Base-by-base conservation (phyloP, 2,113 vertebrate genomes). In the Suricata suricatta region DNA sequence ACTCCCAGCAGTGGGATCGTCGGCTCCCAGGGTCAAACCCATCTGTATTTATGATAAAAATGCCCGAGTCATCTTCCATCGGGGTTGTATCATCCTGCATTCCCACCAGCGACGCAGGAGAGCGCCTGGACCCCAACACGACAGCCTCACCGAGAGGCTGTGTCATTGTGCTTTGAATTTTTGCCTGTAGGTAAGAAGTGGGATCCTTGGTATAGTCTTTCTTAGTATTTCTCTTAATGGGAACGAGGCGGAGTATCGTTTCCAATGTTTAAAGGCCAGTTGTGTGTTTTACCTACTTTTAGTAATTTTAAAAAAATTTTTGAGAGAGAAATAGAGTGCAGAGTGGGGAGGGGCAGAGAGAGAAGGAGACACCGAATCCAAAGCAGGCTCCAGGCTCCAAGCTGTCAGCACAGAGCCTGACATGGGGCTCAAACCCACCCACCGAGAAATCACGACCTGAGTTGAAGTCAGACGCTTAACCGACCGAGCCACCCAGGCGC, bases 121-220 rank as follows among this genome's bases (percentile, higher is more conserved):
- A 35, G 41, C 0, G 33, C 52, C 88, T 12, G 1, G 57, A 83
- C 80, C 93, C 35, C 71, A 69, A 38, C 35, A 38, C 5, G 10
- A 6, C 29, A 41, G n/a, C 60, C 71, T 44, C 57, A 11, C 84
- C 25, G 0, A 3, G 29, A 47, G 88, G 50, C 38, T 64, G 76
- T 33, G 95, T 23, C 23, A 66, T 72, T 91, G 29, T 10, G 17
- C 13, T 27, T 54, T 82, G 96, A 83, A 74, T 11, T 29, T 35
- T 10, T 93, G 96, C 97, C 96, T 91, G 93, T 91, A 82, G 85
- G 69, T 33, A 84, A 88, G 82, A 93, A 60, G 80, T 29, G 47
- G 35, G 23, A 50, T 83, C 50, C n/a, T 47, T 44, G 88, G 52
- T 77, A 17, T 63, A 16, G 23, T 66, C 69, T 83, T 35, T 68